phyloP scores from a whole-genome alignment of 2,888 invertebrate genomes.

The Torymus tubicola region DNA sequence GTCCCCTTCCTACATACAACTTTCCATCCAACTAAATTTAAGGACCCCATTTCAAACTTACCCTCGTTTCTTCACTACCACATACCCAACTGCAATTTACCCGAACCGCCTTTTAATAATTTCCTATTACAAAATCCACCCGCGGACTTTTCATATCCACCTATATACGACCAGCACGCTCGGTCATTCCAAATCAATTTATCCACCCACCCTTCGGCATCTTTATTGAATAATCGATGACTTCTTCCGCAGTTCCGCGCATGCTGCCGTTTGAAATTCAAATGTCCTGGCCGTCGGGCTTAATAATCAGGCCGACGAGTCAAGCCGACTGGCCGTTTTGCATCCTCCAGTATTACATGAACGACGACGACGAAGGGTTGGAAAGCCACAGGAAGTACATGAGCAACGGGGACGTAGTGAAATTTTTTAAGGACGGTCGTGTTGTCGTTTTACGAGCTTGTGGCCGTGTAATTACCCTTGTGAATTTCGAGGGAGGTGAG shows the following conservation, averaged over 20 bases:
- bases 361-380: constrained; percentile 56
- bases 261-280: constrained; percentile 46
- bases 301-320: constrained; percentile 64
- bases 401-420: constrained; percentile 70
- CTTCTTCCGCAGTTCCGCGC: not conserved
- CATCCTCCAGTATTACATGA: constrained; percentile 67
- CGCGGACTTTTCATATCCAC: no score
- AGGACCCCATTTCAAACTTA: no score
- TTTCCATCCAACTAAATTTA: no score
- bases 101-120: no score
- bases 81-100: no score
- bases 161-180: no score
- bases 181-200: not conserved
- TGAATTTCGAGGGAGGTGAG: constrained; percentile 43
- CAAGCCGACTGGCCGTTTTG: constrained; percentile 66
- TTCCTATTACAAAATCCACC: no score
- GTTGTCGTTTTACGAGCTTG: constrained; percentile 69
- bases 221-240: constrained; percentile 2
- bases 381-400: constrained; percentile 69
- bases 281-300: constrained; percentile 66
- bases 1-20: no score
- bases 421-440: constrained; percentile 67
- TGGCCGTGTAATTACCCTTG: constrained; percentile 66
- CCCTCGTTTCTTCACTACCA: no score
- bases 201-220: not conserved